Percentiles rank a stretch among this genome's conserved stretches.
phyloP scores from a whole-genome alignment of 2,888 invertebrate genomes.

The Epiblema foenella region DNA sequence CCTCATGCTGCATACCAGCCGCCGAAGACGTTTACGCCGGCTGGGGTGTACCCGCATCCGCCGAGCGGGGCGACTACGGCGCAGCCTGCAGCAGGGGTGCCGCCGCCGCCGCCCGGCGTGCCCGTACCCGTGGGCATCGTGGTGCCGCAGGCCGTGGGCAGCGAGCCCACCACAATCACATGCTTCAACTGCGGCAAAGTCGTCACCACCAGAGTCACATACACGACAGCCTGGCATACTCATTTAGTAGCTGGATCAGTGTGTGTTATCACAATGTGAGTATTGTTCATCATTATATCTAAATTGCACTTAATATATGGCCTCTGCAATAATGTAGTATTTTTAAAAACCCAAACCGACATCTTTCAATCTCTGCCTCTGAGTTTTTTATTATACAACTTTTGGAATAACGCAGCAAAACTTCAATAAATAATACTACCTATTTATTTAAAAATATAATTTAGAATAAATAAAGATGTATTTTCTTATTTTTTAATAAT shows the following conservation, averaged over 20 bases:
- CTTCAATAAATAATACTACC: too few relatives aligned
- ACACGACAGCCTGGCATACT: slow-evolving; percentile 81
- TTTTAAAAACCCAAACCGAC: too few relatives aligned
- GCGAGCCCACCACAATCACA: slow-evolving; percentile 75
- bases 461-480: too few relatives aligned
- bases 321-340: too few relatives aligned
- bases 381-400: too few relatives aligned
- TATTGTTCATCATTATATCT: slow-evolving; percentile 44
- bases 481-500: too few relatives aligned
- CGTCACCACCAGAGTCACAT: slow-evolving; percentile 78
- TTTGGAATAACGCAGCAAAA: too few relatives aligned
- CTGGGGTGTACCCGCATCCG: slow-evolving; percentile 77
- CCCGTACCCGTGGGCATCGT: slow-evolving; percentile 71
- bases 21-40: slow-evolving; percentile 72
- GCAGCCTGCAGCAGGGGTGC: slow-evolving; percentile 63
- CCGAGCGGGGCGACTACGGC: slow-evolving; percentile 61
- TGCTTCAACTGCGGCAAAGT: slow-evolving; percentile 79
- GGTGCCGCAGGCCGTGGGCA: slow-evolving; percentile 73
- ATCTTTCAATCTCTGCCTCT: too few relatives aligned
- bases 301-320: neutral
- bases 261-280: slow-evolving; percentile 80
- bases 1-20: slow-evolving; percentile 55
- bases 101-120: slow-evolving; percentile 59
- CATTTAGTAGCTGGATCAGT: slow-evolving; percentile 79
- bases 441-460: too few relatives aligned